Base-by-base conservation (phyloP, 2,888 invertebrate species). In the Myopa testacea region DNA sequence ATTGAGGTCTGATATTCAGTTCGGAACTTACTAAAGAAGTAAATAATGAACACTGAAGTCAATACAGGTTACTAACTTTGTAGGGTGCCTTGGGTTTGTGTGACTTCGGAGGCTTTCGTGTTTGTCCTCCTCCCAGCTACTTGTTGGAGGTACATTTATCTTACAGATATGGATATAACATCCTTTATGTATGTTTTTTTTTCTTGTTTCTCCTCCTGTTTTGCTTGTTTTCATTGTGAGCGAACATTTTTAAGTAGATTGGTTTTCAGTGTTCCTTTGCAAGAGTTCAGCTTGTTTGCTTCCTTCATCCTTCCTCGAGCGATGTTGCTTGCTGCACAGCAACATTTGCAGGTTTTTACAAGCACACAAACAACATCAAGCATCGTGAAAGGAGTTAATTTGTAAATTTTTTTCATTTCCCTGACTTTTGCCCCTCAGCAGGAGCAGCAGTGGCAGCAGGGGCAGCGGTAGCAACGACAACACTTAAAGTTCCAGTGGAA, bases 381-480 rank as follows among this genome's bases (percentile, higher is more conserved):
- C 40, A 63, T 19, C 60, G 62, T 63, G 62, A 69, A 76, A 70
- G 71, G 50, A 76, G 71, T 76, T 76, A 71, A 76, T 76, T 76
- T 65, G 76, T 76, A 70, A 60, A 76, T 70, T 76, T 76, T 76
- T 68, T 76, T 70, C 70, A 70, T 70, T 70, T 63, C 45, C 50
- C 76, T 76, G 70, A 76, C 76, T 76, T 70, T 62, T 45, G 70
- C 70, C 69, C n/a, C 5, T 52, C 26, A 26, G 45, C 45, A 45
- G 45, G 3, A 45, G 45, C 7, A 45, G 45, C 45, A 45, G 26
- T 26, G 26, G 26, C 26, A 45, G 45, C 45, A 45, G 26, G 1
- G 26, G 26, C 26, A 26, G 26, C 26, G 26, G 26, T 26, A 26
- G 26, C 26, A 26, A 2, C 26, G 26, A 2, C 26, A 26, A 26